These are phyloP conservation scores for Sus cebifrons DNA, from an alignment of 2,797 vertebrate genomes.

Conservation along the genomic window DNA sequence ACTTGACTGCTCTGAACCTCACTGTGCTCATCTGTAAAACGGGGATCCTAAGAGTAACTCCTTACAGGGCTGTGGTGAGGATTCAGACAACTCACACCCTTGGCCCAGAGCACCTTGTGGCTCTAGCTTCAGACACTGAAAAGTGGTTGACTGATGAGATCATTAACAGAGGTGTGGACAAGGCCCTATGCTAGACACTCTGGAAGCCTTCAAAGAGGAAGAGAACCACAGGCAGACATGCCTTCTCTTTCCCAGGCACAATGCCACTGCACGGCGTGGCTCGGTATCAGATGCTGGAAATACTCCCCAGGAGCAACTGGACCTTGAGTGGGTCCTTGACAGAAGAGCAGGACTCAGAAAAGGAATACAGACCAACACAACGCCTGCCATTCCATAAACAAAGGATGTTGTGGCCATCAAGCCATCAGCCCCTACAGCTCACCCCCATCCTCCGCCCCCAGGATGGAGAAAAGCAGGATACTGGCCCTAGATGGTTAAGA, in stretches of 20 bases:
- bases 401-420: neutral
- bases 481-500: neutral
- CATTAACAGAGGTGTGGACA: neutral
- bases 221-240: neutral
- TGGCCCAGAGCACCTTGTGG: no score
- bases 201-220: neutral
- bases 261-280: rapidly evolving
- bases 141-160: neutral
- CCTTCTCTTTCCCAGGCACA: rapidly evolving
- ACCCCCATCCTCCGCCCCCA: neutral
- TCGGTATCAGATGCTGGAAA: neutral
- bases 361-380: neutral
- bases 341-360: neutral
- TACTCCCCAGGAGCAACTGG: neutral
- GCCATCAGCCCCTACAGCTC: neutral
- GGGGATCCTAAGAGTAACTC: neutral
- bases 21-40: neutral
- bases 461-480: neutral
- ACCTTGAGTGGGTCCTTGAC: neutral
- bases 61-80: neutral
- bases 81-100: neutral
- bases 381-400: neutral
- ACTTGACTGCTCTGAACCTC: neutral
- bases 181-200: neutral
- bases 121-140: neutral